These are phyloP conservation scores for Bombus confusus DNA, from an alignment of 1,140 invertebrate genomes.

Conservation along the genomic window DNA sequence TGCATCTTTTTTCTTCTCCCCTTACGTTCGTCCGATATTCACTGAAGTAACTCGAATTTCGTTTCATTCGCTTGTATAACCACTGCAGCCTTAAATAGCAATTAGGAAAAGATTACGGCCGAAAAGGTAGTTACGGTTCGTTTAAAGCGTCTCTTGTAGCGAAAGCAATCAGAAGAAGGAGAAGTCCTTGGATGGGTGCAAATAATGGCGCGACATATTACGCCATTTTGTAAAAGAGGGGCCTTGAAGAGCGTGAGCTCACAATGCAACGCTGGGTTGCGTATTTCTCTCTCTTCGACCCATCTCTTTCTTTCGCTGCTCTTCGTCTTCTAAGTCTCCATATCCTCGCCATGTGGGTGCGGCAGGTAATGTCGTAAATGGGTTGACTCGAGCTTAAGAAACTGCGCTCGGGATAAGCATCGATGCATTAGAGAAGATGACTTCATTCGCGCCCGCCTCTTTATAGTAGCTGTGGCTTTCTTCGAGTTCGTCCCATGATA, in stretches of 20 bases:
- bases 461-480: conserved; percentile 30
- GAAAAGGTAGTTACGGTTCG: conserved; percentile 26
- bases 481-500: conserved; percentile 46
- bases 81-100: background rate
- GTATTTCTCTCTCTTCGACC: background rate
- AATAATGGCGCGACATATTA: conserved; percentile 62
- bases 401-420: conserved; percentile 71
- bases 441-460: conserved; percentile 70
- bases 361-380: conserved; percentile 66
- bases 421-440: conserved; percentile 76
- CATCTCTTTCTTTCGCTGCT: background rate
- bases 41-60: background rate
- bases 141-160: background rate
- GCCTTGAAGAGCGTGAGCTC: conserved; percentile 43
- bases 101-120: conserved; percentile 3
- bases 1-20: background rate
- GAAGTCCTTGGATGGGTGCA: conserved; percentile 43
- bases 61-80: background rate
- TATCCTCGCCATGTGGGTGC: conserved; percentile 44
- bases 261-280: conserved; percentile 35
- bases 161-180: conserved; percentile 5
- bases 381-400: conserved; percentile 65
- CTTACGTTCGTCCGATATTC: background rate
- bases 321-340: background rate
- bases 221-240: conserved; percentile 52